Evolutionary conservation across 2,888 invertebrate species (phyloP), one percentile per base, ranked within the genome.

Genomic region (Sympetrum striolatum): DNA sequence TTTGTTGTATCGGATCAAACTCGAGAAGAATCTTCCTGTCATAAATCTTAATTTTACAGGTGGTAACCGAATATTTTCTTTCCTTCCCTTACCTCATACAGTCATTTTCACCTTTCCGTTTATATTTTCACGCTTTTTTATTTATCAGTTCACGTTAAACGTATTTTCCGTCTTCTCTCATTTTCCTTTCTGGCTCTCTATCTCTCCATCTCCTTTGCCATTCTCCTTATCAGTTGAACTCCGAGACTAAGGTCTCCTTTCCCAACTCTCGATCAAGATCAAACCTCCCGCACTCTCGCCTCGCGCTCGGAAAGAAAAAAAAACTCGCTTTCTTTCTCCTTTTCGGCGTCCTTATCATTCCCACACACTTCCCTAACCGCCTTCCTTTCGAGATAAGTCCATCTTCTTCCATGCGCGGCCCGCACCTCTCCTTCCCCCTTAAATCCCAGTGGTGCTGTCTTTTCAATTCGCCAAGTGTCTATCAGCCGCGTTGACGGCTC

Each of bases 391-490:
- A 73, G 73, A 73, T 73, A 73, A 73, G 25, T 31, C 73, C 25
- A 53, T n/a, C 25, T 3, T 31, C 48, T 25, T 12, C 15, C 39
- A 22, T 48, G 53, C 8, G 22, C 22, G 44, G 48, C 44, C n/a
- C 25, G 37, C 14, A 6, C 18, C 44, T 44, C 81, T 31, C 25
- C 14, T 82, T 39, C 60, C 35, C 37, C 60, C 60, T 37, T 86
- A 39, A 86, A 86, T 86, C 86, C 86, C 86, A 37, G 60, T 37
- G 64, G 86, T n/a, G 86, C 86, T 60, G 60, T 86, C 60, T 86
- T 60, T 60, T 86, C 86, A 86, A 86, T 86, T 60, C 86, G 86
- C 86, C 86, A 64, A 60, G 86, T 86, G 86, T 86, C 86, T 86
- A 86, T 64, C 86, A 60, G 86, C 22, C 22, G 5, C 86, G 86